Base-by-base conservation (phyloP, 2,888 invertebrate species). In the Trichopoda pennipes region DNA sequence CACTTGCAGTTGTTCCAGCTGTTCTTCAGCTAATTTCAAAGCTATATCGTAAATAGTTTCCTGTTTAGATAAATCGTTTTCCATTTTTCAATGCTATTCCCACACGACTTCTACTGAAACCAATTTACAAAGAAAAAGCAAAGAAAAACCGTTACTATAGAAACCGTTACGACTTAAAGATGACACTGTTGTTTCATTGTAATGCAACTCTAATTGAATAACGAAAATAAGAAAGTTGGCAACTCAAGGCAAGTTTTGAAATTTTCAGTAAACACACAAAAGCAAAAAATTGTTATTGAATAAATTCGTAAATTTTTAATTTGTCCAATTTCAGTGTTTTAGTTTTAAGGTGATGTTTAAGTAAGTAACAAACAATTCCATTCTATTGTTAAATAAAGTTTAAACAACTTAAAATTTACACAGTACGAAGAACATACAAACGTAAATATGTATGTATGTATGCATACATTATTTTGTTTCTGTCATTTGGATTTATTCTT, bases 11-110 rank as follows among this genome's bases (percentile, higher is more conserved):
- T 86, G 81, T 8, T 87, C 85, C n/a, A 90, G 86, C 83, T 91
- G 90, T 60, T 91, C 90, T 78, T 92, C 92, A 9, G 93, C 89
- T 64, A 92, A 86, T 79, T 93, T 92, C 4, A 92, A 89, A 4
- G 93, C 93, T 81, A 93, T 92, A 88, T 93, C 93, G 81, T 93
- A 93, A 81, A 94, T 92, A 63, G 90, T 90, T 55, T 89, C 89
- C 8, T 83, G 70, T 73, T 87, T 87, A 2, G 42, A 16, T 58
- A 47, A 28, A 12, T 79, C 78, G 23, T 17, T 61, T 32, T 81
- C 79, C 63, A 79, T 83, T 42, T 64, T 73, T n/a, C n/a, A 81
- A 85, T 6, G 28, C 28, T 4, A 9, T n/a, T 44, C 2, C 3
- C 0, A 21, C 16, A n/a, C 0, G 17, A 55, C 53, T 72, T 75